These are phyloP conservation scores for Tragelaphus scriptus DNA, from an alignment of 2,113 vertebrate genomes.

Conservation along the genomic window DNA sequence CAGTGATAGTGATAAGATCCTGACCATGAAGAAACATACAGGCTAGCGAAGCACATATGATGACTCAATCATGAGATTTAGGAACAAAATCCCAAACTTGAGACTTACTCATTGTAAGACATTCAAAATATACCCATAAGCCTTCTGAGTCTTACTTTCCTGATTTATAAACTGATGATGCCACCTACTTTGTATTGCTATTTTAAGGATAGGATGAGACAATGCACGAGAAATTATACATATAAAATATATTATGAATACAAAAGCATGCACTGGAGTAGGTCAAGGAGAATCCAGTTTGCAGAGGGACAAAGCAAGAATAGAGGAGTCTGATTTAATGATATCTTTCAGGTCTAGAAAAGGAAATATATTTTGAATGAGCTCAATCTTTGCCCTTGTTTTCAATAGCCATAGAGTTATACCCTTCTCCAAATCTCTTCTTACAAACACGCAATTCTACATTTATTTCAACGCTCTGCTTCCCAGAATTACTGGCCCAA, in stretches of 20 bases:
- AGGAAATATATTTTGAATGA: conserved; percentile 6
- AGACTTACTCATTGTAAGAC: not conserved
- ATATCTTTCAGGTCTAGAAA: not conserved
- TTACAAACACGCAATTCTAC: not conserved
- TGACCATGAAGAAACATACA: not conserved
- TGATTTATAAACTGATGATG: not conserved
- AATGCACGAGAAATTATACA: not conserved
- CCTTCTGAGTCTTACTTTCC: not conserved
- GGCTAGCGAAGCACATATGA: not conserved
- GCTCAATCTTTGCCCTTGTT: not conserved
- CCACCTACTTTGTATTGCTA: not conserved
- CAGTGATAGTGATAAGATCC: not conserved
- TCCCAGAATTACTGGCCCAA: not conserved
- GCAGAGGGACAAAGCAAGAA: not conserved
- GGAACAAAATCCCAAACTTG: not conserved
- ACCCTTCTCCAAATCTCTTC: not conserved
- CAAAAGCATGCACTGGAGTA: not conserved
- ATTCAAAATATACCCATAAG: not conserved
- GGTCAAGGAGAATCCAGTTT: not conserved
- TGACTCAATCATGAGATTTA: not conserved
- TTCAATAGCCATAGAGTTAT: not conserved
- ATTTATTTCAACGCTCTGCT: not conserved
- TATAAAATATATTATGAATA: not conserved
- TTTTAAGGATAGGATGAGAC: not conserved
- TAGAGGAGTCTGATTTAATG: not conserved